These are phyloP conservation scores for Latrodectus hesperus DNA, from an alignment of 2,888 invertebrate species.

Conservation along the genomic window DNA sequence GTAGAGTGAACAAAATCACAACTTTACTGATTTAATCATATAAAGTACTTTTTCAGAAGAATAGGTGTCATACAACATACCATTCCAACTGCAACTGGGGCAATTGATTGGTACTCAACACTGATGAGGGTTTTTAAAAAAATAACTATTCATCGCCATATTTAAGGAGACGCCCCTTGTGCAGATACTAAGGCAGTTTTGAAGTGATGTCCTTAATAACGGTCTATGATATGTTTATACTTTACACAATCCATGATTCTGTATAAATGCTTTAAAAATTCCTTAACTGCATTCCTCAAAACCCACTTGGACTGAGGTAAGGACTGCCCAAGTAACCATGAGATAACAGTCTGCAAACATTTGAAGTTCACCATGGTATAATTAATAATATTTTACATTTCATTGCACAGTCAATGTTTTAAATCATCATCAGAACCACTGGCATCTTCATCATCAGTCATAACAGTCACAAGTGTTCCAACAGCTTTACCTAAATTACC, in stretches of 20 bases:
- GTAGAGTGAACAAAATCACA: conserved; percentile 17
- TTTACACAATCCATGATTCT: conserved; percentile 42
- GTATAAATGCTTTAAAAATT: conserved; percentile 36
- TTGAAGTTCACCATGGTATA: conserved; percentile 9
- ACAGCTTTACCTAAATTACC: conserved; percentile 91
- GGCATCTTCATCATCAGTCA: conserved; percentile 83
- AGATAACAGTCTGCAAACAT: not conserved
- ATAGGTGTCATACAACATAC: not conserved
- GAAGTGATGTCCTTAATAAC: conserved; percentile 61
- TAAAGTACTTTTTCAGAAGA: conserved; percentile 5
- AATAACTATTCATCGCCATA: conserved; percentile 63
- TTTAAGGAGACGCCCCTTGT: conserved; percentile 56
- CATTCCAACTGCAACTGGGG: conserved; percentile 18
- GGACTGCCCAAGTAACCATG: not conserved
- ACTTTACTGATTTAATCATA: not conserved
- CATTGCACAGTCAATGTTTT: conserved; percentile 57
- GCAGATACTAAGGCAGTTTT: conserved; percentile 65
- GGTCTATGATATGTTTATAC: conserved; percentile 63
- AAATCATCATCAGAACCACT: conserved; percentile 67
- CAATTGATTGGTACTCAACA: conserved; percentile 45
- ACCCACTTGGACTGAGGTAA: conserved; percentile 31
- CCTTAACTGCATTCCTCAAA: conserved; percentile 6
- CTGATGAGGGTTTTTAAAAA: conserved; percentile 55
- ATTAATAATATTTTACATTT: conserved; percentile 7
- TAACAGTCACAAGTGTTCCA: conserved; percentile 90